Evolutionary conservation across 1,140 invertebrate species (phyloP), one percentile per base, ranked within the genome.

Genomic region (Orius laevigatus): DNA sequence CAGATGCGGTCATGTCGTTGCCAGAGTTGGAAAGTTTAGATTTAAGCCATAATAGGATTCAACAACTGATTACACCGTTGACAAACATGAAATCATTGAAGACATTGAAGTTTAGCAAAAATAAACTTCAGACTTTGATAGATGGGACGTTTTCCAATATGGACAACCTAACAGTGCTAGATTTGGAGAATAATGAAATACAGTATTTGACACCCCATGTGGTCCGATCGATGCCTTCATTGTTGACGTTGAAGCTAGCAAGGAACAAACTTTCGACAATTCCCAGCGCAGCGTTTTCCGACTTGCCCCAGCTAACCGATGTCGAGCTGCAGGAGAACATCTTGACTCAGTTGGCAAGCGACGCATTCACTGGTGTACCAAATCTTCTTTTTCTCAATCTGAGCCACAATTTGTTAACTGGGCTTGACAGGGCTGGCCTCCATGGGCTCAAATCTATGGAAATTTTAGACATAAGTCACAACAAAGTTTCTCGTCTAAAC

Each of bases 141-240:
- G 68, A 79, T 55, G 76, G 78, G 1, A 77, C 76, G 5, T 87
- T 89, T 54, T 67, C 74, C 52, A 72, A 81, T 57, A 60, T 89
- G 39, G 72, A 73, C 19, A 73, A 78, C 45, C 62, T 91, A 9
- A 72, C 75, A 54, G 70, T 77, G 36, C 71, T 88, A 4, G 78
- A 87, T 66, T 66, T 91, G 47, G 79, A 84, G 45, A 78, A 77
- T 54, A 93, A 93, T 60, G 77, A 88, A 59, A 68, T 93, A 2
- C 73, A 77, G 57, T 68, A 76, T 11, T 73, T 93, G 33, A 78
- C 84, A 58, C 69, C 77, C 1, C 79, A 84, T 54, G 76, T 85
- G 0, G 73, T 96, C 4, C 69, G 51, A n/a, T 43, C 46, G 9
- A 35, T 53, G 35, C 46, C 51, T 15, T 46, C 52, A 2, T 64